These are phyloP conservation scores for Ceyx erithaca DNA, from an alignment of 2,797 vertebrate species.

Conservation along the genomic window DNA sequence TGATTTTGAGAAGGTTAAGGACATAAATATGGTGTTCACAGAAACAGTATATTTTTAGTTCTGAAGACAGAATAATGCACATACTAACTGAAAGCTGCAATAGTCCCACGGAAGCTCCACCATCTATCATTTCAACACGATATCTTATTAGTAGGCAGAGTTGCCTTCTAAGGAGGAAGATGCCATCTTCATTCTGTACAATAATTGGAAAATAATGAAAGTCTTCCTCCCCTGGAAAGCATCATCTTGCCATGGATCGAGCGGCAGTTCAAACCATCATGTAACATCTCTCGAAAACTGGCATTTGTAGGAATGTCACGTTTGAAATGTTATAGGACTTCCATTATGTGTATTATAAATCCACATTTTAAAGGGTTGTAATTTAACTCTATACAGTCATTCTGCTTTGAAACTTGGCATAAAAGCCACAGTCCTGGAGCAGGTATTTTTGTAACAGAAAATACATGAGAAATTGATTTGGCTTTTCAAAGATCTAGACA, in stretches of 20 bases:
- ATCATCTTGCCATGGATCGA: background rate
- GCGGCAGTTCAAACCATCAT: background rate
- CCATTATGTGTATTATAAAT: conserved; percentile 21
- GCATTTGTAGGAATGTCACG: background rate
- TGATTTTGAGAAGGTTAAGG: background rate
- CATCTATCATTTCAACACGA: background rate
- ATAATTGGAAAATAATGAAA: background rate
- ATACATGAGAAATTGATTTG: conserved; percentile 27
- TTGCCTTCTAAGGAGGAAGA: background rate
- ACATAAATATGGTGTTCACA: background rate
- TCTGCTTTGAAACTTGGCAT: conserved; percentile 13
- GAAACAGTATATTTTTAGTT: background rate
- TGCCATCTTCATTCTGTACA: background rate
- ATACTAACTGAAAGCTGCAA: background rate
- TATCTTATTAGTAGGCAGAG: background rate
- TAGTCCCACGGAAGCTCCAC: background rate
- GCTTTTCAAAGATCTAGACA: background rate
- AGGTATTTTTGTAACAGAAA: conserved; percentile 27
- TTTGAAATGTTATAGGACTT: conserved; percentile 5
- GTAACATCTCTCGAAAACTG: background rate
- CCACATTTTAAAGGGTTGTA: conserved; percentile 7
- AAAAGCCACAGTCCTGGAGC: conserved; percentile 22
- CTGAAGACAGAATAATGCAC: background rate
- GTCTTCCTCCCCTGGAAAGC: background rate
- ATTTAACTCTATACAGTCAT: conserved; percentile 4